A percentile compares a stretch with the other conserved stretches of the same genome.
These are phyloP conservation scores for Lamellibrachia luymesi DNA, from an alignment of 1,140 invertebrate species.

Conservation along the genomic window DNA sequence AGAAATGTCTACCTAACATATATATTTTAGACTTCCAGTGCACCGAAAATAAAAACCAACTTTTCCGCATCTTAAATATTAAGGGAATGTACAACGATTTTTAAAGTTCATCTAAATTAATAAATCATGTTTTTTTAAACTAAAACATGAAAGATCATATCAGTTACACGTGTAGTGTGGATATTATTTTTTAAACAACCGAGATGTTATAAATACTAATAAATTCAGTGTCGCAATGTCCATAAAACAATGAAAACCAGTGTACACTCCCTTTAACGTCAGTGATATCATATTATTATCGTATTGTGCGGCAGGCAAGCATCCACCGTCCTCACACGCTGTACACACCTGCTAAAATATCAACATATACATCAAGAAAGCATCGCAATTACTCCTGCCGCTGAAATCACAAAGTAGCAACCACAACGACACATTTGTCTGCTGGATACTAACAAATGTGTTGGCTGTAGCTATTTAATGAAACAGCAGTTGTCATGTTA, in stretches of 20 bases:
- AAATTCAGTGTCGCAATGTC: too few species aligned
- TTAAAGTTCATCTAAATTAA: too few species aligned
- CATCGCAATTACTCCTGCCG: not conserved
- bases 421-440: not conserved
- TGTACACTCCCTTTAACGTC: not conserved
- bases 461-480: not conserved
- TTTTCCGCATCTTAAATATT: too few species aligned
- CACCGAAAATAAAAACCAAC: not conserved
- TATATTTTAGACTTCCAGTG: not conserved
- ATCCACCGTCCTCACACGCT: not conserved
- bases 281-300: not conserved
- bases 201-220: too few species aligned
- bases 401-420: not conserved
- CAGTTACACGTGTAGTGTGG: too few species aligned
- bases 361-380: not conserved
- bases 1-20: not conserved
- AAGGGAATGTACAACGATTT: too few species aligned
- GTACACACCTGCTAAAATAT: not conserved
- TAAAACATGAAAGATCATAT: too few species aligned
- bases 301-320: not conserved
- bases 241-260: too few species aligned
- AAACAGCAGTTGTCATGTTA: slow-evolving; percentile 1
- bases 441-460: not conserved
- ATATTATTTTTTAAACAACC: too few species aligned
- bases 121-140: too few species aligned